Conservation (phyloP, 2,797 vertebrate species). For the Pangasius larnaudii region DNA sequence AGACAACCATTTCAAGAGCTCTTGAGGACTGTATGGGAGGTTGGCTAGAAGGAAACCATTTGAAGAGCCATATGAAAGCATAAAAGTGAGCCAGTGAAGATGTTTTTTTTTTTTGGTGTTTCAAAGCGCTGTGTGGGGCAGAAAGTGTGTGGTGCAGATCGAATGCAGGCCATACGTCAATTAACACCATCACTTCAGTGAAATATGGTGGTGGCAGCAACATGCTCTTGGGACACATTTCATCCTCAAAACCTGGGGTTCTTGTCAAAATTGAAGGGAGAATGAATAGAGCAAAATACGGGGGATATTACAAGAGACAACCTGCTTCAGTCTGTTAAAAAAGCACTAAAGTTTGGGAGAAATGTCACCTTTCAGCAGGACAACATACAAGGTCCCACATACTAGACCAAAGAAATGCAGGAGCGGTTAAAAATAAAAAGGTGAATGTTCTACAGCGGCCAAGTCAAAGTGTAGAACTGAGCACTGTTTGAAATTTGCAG, state of each 20-base stretch:
- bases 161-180: neutral
- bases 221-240: neutral
- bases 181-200: neutral
- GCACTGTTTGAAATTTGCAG: too few species aligned
- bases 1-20: neutral
- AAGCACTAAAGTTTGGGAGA: neutral
- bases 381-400: neutral
- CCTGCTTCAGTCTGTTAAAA: neutral
- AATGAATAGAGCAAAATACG: neutral
- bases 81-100: neutral
- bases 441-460: too few species aligned
- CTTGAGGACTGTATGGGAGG: neutral
- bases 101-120: neutral
- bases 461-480: too few species aligned
- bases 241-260: neutral
- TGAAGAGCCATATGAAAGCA: neutral
- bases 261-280: neutral
- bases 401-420: neutral
- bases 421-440: too few species aligned
- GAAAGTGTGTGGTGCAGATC: neutral
- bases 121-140: neutral
- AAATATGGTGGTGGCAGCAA: neutral
- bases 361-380: neutral
- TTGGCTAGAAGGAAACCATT: neutral
- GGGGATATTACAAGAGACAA: neutral